Evolutionary conservation across 2,797 vertebrate species (phyloP), one percentile per base, ranked within the genome.

Genomic region (Gymnopithys bicolor): DNA sequence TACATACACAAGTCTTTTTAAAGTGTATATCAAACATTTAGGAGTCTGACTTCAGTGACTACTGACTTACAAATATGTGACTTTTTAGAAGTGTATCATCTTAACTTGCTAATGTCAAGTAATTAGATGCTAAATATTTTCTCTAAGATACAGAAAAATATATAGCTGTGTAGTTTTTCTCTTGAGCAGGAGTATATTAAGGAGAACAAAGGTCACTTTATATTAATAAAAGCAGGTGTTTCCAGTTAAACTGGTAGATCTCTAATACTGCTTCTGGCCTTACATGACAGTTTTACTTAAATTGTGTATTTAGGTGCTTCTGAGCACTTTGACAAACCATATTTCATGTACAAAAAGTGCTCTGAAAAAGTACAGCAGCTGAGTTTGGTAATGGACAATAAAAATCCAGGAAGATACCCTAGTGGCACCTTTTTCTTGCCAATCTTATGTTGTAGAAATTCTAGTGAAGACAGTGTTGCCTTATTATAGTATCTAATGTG

Each of bases 401-500:
- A 94, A 88, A 78, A 83, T 43, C 10, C 4, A 78, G 43, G 16
- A 37, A 66, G 10, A 32, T 56, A 14, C 67, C 17, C 28, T 78
- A 68, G 19, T 76, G 55, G 16, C 60, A 53, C 17, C 16, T 70
- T 80, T 85, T 88, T 49, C 69, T 71, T 90, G 27, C 30, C 83
- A 56, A 75, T 39, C 10, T 76, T 28, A 41, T 7, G 7, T 52
- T 80, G 39, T 76, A 94, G 52, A 90, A 90, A 52, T 94, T 24
- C 25, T 77, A 69, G 84, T 70, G 53, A 92, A 76, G 83, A 11
- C 3, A 58, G n/a, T 89, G n/a, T 97, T 98, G 98, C 98, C 97
- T 98, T 98, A 98, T 98, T 98, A 98, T 98, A 98, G 97, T 98
- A 94, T 95, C 95, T 96, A 95, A 96, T 75, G 95, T 70, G 75